Evolutionary conservation across 2,113 vertebrate genomes (phyloP).

Genomic region (Elgaria multicarinata): DNA sequence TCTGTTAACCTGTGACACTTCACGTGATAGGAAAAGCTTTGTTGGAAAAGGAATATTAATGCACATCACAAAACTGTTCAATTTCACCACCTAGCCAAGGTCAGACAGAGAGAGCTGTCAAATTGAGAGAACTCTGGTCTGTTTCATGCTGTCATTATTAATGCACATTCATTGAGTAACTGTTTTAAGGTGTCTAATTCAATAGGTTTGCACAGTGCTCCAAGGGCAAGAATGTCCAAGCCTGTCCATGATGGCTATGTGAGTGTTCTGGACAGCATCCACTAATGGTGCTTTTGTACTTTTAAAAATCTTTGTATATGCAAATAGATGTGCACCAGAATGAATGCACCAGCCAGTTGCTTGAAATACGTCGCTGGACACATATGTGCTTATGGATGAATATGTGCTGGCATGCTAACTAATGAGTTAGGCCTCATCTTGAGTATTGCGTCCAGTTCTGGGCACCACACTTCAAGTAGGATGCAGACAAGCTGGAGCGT

Average conservation of each 20-base stretch:
- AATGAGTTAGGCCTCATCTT: too few relatives aligned
- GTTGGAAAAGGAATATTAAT: slow-evolving; percentile 62
- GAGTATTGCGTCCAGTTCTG: too few relatives aligned
- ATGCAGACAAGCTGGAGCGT: too few relatives aligned
- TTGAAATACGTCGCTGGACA: neutral
- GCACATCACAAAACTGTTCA: slow-evolving; percentile 45
- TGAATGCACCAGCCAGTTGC: neutral
- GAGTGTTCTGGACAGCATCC: slow-evolving; percentile 8
- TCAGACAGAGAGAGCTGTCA: slow-evolving; percentile 37
- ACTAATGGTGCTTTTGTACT: neutral
- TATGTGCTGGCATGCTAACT: neutral
- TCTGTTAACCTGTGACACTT: slow-evolving; percentile 44
- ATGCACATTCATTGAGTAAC: slow-evolving; percentile 10
- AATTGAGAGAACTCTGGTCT: slow-evolving; percentile 42
- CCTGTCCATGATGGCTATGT: neutral
- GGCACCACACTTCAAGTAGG: too few relatives aligned
- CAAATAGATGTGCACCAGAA: neutral
- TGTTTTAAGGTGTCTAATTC: slow-evolving; percentile 49
- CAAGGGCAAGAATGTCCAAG: neutral
- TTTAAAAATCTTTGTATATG: neutral
- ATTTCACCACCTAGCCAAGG: slow-evolving; percentile 46
- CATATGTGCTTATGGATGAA: neutral
- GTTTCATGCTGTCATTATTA: slow-evolving; percentile 33
- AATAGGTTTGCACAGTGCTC: neutral
- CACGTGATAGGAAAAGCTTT: slow-evolving; percentile 62